Percentiles rank a stretch among this genome's conserved stretches.
phyloP scores from a whole-genome alignment of 2,113 vertebrate species.

The Archilochus colubris region DNA sequence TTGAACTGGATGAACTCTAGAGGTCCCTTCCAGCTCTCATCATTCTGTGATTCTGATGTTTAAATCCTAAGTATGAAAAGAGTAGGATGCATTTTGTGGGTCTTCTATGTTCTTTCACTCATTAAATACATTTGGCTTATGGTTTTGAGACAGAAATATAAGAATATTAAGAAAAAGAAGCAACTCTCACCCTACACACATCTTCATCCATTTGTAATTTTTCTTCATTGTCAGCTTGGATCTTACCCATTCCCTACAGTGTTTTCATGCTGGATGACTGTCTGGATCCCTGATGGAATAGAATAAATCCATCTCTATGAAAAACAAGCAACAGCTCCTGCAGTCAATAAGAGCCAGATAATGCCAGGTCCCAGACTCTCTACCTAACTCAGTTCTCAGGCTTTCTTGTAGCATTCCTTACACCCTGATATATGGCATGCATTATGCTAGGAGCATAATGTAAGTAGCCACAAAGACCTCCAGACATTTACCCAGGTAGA shows the following conservation, averaged over 20 bases:
- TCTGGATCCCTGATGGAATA: not conserved
- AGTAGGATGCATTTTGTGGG: not conserved
- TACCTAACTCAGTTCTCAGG: not conserved
- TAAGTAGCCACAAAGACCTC: not conserved
- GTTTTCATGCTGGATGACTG: not conserved
- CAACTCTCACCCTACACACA: rapidly evolving
- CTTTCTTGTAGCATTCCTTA: not conserved
- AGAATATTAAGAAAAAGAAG: not conserved
- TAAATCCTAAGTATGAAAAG: not conserved
- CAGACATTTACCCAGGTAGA: not conserved
- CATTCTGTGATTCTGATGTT: too few species aligned
- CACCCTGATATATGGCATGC: not conserved
- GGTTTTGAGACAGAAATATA: not conserved
- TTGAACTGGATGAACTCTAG: too few species aligned
- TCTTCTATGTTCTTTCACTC: not conserved
- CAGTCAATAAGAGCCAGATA: not conserved
- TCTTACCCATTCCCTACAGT: not conserved
- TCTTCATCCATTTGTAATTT: not conserved
- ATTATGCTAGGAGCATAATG: not conserved
- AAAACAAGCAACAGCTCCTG: not conserved
- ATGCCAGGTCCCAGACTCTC: not conserved
- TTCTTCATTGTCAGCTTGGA: not conserved
- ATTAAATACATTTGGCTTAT: not conserved
- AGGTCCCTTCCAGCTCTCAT: too few species aligned
- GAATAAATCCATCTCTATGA: not conserved